Evolutionary conservation across 2,113 vertebrate species (phyloP).

Genomic region (Glaucidium brasilianum): DNA sequence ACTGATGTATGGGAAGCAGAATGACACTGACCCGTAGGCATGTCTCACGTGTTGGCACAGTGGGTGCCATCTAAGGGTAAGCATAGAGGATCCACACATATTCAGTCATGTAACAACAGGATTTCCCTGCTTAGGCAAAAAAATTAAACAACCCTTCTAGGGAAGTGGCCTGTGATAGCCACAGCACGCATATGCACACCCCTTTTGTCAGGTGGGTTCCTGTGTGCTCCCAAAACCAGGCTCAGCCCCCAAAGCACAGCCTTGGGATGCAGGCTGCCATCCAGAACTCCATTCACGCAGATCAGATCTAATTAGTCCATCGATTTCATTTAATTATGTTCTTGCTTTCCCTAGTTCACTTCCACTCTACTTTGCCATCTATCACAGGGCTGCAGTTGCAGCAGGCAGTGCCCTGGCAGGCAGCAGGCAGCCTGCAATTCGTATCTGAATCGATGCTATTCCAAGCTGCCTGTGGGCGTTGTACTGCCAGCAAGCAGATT

Average conservation of each 20-base stretch:
- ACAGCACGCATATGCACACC: accelerated
- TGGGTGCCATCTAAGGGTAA: neutral
- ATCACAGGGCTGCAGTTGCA: neutral
- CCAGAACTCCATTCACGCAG: neutral
- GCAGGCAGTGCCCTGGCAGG: neutral
- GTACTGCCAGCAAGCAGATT: neutral
- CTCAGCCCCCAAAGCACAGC: neutral
- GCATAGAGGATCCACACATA: neutral
- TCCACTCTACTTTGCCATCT: neutral
- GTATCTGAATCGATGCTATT: neutral
- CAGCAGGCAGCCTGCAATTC: neutral
- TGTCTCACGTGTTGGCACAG: neutral
- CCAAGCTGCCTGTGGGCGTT: neutral
- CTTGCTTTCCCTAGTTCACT: neutral
- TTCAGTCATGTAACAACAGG: neutral
- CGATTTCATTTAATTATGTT: neutral
- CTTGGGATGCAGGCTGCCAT: neutral
- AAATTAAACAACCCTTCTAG: neutral
- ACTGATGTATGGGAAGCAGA: neutral
- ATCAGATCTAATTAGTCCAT: neutral
- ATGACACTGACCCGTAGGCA: neutral
- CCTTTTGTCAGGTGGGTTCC: neutral
- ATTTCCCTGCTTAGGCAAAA: neutral
- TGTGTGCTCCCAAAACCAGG: neutral
- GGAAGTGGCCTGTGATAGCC: neutral